phyloP scores from a whole-genome alignment of 2,888 invertebrate species.

The Lordiphosa andalusiaca region DNA sequence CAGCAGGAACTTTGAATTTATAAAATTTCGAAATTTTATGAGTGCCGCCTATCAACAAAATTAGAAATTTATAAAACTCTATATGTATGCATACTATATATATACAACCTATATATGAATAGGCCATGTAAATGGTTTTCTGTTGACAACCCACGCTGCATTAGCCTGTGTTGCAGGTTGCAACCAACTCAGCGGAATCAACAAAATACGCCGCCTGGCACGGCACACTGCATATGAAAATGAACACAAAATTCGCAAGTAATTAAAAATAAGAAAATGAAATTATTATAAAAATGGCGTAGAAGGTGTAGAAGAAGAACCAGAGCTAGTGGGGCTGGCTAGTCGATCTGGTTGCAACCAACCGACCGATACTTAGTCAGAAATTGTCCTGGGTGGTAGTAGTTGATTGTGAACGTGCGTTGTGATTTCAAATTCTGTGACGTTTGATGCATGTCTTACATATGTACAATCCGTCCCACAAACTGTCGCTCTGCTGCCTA shows the following conservation, averaged over 20 bases:
- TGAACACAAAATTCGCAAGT: conserved; percentile 56
- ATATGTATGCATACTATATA: conserved; percentile 13
- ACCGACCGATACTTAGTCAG: conserved; percentile 56
- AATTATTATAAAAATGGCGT: conserved; percentile 40
- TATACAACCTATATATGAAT: conserved; percentile 1
- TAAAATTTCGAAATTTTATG: conserved; percentile 39
- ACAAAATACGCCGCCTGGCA: conserved; percentile 37
- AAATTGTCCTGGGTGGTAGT: conserved; percentile 47
- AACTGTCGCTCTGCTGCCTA: conserved; percentile 10
- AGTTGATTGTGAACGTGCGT: conserved; percentile 34
- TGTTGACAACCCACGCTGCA: conserved; percentile 44
- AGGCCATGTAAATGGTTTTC: conserved; percentile 42
- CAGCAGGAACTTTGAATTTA: conserved; percentile 16
- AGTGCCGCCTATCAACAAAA: conserved; percentile 26
- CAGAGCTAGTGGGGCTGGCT: conserved; percentile 47
- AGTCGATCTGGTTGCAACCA: conserved; percentile 40
- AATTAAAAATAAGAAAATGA: conserved; percentile 60
- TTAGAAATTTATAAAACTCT: conserved; percentile 30
- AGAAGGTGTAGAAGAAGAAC: conserved; percentile 30
- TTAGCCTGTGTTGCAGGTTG: conserved; percentile 41
- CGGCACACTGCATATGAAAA: conserved; percentile 42
- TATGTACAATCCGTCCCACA: conserved; percentile 15
- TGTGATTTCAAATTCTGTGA: conserved; percentile 30
- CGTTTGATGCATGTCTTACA: conserved; percentile 45
- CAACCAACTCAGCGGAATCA: conserved; percentile 43